Conservation (phyloP, 2,113 vertebrate species). For the Ellobius talpinus region DNA sequence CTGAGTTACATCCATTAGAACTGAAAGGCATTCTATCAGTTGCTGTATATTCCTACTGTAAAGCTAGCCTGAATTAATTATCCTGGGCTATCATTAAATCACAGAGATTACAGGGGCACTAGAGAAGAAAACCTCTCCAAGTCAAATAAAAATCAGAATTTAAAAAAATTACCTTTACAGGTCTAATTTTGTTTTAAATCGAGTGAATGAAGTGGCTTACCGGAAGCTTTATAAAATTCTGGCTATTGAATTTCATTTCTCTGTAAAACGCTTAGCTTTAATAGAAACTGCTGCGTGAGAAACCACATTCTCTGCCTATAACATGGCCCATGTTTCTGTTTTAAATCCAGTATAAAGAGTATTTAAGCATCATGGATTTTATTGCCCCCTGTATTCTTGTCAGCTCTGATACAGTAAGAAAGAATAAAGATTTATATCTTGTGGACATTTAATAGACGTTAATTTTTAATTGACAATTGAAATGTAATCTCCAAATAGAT, state of each 20-base stretch:
- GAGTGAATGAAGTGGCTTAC: conserved; percentile 4
- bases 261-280: conserved; percentile 51
- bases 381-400: neutral
- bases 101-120: conserved; percentile 18
- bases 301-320: conserved; percentile 44
- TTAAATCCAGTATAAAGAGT: conserved; percentile 48
- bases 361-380: conserved; percentile 11
- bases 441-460: conserved; percentile 51
- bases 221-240: neutral
- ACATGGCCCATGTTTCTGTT: conserved; percentile 26
- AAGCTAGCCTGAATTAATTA: conserved; percentile 50
- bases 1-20: conserved; percentile 29
- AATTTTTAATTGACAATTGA: conserved; percentile 63
- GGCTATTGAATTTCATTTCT: conserved; percentile 65
- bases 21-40: conserved; percentile 42
- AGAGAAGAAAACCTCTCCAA: conserved; percentile 34
- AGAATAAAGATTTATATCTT: conserved; percentile 49
- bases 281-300: conserved; percentile 51
- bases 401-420: conserved; percentile 25
- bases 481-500: conserved; percentile 60
- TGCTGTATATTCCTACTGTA: conserved; percentile 51
- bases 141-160: conserved; percentile 57
- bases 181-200: conserved; percentile 44
- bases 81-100: conserved; percentile 45
- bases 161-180: conserved; percentile 34